Base-by-base conservation (phyloP, 2,797 vertebrate genomes). In the Pseudomugil gertrudae region DNA sequence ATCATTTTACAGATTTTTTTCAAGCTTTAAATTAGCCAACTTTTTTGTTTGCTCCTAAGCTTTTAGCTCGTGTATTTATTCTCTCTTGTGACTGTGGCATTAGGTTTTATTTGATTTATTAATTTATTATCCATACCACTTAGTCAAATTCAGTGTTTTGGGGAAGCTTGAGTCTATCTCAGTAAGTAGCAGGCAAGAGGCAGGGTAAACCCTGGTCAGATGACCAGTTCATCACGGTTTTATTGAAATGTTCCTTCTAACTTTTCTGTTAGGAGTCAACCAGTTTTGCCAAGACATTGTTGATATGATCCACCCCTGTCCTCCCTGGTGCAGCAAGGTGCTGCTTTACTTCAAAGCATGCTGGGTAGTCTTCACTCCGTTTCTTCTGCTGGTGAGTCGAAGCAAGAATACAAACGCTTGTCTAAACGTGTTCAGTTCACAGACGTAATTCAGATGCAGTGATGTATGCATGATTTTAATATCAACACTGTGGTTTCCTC, bases 221-320 rank as follows among this genome's bases (percentile, higher is more conserved):
- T 32, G 3, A 5, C 29, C 29, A 29, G 29, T 29, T 29, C 29
- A 29, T 29, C 29, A 29, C 5, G 0, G 19, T 0, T 6, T n/a
- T 32, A 40, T 50, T 66, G 6, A 14, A 36, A 15, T 4, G 0
- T 57, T 69, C 4, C 13, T 78, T 52, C 23, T 26, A 19, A 24
- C 30, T n/a, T 75, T 71, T 68, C 32, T 59, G 9, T 29, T 55
- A 95, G 95, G 95, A 17, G 90, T 95, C 36, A 94, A 95, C 84
- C 95, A 95, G 89, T 95, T 95, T 72, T 95, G 95, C 71, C 90
- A 94, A 19, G 95, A 95, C 81, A 95, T 95, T 24, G 35, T 94
- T 36, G 95, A 95, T 57, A 95, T 95, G 95, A 92, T 95, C 76
- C 74, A 88, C 67, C 86, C 73, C 47, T 95, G 94, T 5, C 95